These are phyloP conservation scores for Paramacrobiotus metropolitanus DNA, from an alignment of 1,140 invertebrate species.

Conservation along the genomic window DNA sequence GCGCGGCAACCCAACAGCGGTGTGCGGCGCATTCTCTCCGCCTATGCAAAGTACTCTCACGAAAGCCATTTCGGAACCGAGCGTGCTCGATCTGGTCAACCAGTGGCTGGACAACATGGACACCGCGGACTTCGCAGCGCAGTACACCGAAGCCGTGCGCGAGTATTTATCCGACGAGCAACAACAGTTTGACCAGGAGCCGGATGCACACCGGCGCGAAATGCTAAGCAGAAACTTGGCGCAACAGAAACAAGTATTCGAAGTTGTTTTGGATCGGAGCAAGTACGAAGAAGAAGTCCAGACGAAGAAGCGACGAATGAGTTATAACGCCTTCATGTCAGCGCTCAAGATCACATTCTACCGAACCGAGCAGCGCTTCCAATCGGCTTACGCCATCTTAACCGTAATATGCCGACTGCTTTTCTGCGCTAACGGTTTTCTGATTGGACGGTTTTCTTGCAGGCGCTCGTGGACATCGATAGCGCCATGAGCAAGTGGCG, in stretches of 20 bases:
- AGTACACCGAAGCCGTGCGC: conserved; percentile 53
- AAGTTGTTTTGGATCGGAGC: neutral
- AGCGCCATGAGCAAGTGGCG: conserved; percentile 96
- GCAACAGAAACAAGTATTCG: neutral
- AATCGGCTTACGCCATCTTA: conserved; percentile 81
- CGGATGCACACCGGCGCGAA: conserved; percentile 3
- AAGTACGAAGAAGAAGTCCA: neutral
- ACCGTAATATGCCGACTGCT: conserved; percentile 23
- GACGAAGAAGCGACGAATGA: conserved; percentile 48
- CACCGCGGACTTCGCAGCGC: conserved; percentile 82
- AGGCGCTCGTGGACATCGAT: conserved; percentile 82
- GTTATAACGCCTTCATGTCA: conserved; percentile 69
- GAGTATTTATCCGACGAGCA: conserved; percentile 35
- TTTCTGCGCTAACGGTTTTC: neutral
- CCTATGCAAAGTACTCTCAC: conserved; percentile 34
- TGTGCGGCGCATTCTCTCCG: neutral
- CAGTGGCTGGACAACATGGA: conserved; percentile 77
- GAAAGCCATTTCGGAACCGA: conserved; percentile 54
- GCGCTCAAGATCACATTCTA: conserved; percentile 94
- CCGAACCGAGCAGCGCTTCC: conserved; percentile 80
- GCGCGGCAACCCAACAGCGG: conserved; percentile 58
- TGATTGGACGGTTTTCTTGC: neutral
- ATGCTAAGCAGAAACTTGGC: neutral
- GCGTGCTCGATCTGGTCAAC: conserved; percentile 49
- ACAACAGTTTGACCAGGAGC: conserved; percentile 32